Evolutionary conservation across 2,888 invertebrate genomes (phyloP).

Genomic region (Cheilosia vulpina): DNA sequence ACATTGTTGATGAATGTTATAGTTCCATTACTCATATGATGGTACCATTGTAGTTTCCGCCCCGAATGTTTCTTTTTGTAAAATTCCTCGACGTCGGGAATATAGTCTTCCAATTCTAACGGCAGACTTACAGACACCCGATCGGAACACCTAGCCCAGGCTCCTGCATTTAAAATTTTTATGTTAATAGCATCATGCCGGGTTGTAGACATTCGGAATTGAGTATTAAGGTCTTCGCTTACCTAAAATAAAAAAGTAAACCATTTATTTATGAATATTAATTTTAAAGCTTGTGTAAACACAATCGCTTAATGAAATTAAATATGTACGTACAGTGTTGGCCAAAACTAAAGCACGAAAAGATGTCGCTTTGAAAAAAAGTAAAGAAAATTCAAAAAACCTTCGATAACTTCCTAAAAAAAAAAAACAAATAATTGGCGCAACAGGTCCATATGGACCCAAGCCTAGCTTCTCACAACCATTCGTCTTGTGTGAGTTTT

Average conservation of each 20-base stretch:
- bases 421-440: too few relatives aligned
- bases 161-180: slow-evolving; percentile 99
- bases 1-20: slow-evolving; percentile 96
- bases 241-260: slow-evolving; percentile 78
- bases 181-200: slow-evolving; percentile 96
- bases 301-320: not conserved
- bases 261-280: not conserved
- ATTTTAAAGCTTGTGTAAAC: not conserved
- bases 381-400: accelerated
- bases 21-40: slow-evolving; percentile 99
- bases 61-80: slow-evolving; percentile 99
- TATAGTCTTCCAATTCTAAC: slow-evolving; percentile 98
- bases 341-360: too few relatives aligned
- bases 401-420: too few relatives aligned
- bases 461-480: too few relatives aligned
- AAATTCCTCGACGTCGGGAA: slow-evolving; percentile 99
- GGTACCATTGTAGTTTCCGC: slow-evolving; percentile 98
- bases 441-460: too few relatives aligned
- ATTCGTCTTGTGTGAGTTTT: too few relatives aligned
- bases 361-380: too few relatives aligned
- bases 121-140: slow-evolving; percentile 98
- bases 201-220: slow-evolving; percentile 93
- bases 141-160: slow-evolving; percentile 97
- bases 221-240: slow-evolving; percentile 97
- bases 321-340: too few relatives aligned